Conservation (phyloP, 1,140 invertebrate species). For the Macrobrachium rosenbergii region DNA sequence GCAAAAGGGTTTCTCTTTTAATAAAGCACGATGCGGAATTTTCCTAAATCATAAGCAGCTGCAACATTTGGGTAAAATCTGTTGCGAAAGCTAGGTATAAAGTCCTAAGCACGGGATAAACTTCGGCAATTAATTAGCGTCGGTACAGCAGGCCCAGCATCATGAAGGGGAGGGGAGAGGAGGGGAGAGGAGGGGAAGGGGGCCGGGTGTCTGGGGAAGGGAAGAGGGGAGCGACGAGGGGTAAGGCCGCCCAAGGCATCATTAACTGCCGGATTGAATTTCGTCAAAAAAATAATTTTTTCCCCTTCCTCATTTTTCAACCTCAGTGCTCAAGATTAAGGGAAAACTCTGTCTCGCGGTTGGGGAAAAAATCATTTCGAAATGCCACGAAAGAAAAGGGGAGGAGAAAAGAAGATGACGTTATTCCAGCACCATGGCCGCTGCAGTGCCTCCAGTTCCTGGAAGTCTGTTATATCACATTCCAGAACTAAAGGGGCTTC, state of each 20-base stretch:
- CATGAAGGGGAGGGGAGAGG: not conserved
- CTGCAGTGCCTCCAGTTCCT: too few relatives aligned
- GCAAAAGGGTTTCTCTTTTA: too few relatives aligned
- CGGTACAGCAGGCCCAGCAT: not conserved
- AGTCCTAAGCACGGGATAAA: too few relatives aligned
- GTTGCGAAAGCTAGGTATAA: too few relatives aligned
- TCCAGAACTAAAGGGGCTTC: too few relatives aligned
- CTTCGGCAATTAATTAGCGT: too few relatives aligned
- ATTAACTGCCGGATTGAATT: conserved; percentile 60
- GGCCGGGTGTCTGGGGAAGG: not conserved
- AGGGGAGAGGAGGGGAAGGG: not conserved
- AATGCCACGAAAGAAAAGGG: conserved; percentile 1
- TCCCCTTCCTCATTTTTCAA: conserved; percentile 55
- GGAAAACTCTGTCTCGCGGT: conserved; percentile 33
- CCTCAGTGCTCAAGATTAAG: conserved; percentile 58
- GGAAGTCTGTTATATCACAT: too few relatives aligned
- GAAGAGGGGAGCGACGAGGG: not conserved
- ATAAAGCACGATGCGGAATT: too few relatives aligned
- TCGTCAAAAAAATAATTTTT: conserved; percentile 58
- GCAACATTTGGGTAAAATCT: too few relatives aligned
- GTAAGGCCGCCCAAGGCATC: conserved; percentile 32
- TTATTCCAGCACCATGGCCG: not conserved
- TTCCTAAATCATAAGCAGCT: too few relatives aligned
- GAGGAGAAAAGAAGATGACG: not conserved
- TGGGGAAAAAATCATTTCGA: not conserved